phyloP scores from a whole-genome alignment of 2,888 invertebrate species.

The Ectobius pallidus region DNA sequence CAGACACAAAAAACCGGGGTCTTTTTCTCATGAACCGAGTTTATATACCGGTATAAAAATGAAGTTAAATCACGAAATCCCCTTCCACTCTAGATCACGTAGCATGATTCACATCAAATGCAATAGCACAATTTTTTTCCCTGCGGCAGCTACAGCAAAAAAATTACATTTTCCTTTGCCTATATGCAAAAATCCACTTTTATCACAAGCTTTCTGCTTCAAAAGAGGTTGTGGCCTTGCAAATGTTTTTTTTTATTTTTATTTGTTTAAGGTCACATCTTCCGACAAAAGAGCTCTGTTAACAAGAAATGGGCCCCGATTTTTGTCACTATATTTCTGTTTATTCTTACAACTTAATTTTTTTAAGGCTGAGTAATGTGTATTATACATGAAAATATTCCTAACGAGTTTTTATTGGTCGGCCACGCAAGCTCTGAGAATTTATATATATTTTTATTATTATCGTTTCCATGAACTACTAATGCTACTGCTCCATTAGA shows the following conservation, averaged over 20 bases:
- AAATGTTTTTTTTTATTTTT: too few species aligned
- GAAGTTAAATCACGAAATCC: not conserved
- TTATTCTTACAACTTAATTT: not conserved
- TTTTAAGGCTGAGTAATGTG: not conserved
- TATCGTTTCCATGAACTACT: not conserved
- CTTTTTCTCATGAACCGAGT: constrained; percentile 2
- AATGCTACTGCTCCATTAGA: not conserved
- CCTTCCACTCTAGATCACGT: not conserved
- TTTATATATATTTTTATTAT: too few species aligned
- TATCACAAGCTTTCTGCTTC: too few species aligned
- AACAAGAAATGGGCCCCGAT: constrained; percentile 12
- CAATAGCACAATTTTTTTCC: too few species aligned
- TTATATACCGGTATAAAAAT: not conserved
- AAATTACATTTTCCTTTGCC: too few species aligned
- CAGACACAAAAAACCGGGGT: constrained; percentile 12
- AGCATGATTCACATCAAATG: not conserved
- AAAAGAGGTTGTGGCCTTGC: too few species aligned
- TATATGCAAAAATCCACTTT: too few species aligned
- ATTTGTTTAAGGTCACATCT: too few species aligned
- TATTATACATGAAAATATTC: too few species aligned
- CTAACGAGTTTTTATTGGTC: too few species aligned
- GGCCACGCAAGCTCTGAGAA: not conserved
- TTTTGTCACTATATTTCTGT: not conserved
- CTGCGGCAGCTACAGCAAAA: too few species aligned
- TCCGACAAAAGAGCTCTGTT: constrained; percentile 11